Evolutionary conservation across 1,140 invertebrate genomes (phyloP), one percentile per base, ranked within the genome.

Genomic region (Atopsyche davidsoni): DNA sequence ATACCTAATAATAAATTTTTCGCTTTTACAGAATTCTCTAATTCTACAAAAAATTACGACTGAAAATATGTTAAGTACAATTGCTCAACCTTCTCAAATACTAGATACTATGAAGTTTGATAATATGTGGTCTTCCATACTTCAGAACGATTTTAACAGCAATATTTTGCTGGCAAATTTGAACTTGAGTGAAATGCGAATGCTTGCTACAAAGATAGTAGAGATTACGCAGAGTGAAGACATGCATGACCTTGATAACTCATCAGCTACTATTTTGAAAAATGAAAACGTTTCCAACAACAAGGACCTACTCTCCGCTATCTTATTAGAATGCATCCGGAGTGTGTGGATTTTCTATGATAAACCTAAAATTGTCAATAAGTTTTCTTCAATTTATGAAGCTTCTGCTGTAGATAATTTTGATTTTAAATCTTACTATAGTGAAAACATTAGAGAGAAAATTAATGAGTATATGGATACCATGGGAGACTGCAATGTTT

Each of bases 21-120:
- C n/a, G 34, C 23, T 10, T 44, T 56, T 57, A 48, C 46, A 57
- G 54, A 52, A 48, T 45, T 22, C 14, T 10, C 46, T 57, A 3
- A 48, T 52, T 9, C 31, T 52, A n/a, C 54, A 57, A 57, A 57
- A 57, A 25, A 36, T 43, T 10, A 25, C 34, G 7, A 32, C 42
- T 10, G 31, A 7, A 25, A 42, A 10, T 42, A 25, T 25, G 23
- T 23, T 16, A 35, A 32, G n/a, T 2, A 36, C 2, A 19, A 46
- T 16, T 23, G 36, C 2, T 3, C 39, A n/a, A n/a, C n/a, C n/a
- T n/a, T n/a, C n/a, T n/a, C n/a, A n/a, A n/a, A n/a, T n/a, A n/a
- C n/a, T n/a, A n/a, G n/a, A n/a, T n/a, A n/a, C n/a, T 3, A 35
- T 24, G n/a, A 44, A 57, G 38, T 52, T 57, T 3, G 28, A 45